Evolutionary conservation across 2,888 invertebrate genomes (phyloP).

Genomic region (Hydropsyche betteni): DNA sequence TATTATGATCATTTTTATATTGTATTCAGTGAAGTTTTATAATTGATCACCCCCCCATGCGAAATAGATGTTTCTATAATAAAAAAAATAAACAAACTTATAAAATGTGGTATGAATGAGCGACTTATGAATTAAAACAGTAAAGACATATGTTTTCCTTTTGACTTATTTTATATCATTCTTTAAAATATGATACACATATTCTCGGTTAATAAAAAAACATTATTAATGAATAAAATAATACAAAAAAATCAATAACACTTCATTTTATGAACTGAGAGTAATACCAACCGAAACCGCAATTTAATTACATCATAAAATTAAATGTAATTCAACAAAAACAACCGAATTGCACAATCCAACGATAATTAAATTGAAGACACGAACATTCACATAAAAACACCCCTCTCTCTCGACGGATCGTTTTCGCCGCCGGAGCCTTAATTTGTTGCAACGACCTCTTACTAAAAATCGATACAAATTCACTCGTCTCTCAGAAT

Average conservation of each 20-base stretch:
- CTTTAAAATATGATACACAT: slow-evolving; percentile 12
- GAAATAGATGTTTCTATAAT: slow-evolving; percentile 6
- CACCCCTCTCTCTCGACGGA: neutral
- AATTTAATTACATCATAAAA: too few relatives aligned
- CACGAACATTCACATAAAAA: neutral
- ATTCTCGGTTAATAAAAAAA: too few relatives aligned
- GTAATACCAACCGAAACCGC: too few relatives aligned
- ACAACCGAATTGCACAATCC: neutral
- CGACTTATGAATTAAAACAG: slow-evolving; percentile 28
- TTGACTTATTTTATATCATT: slow-evolving; percentile 10
- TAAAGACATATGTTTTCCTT: slow-evolving; percentile 11
- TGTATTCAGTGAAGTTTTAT: neutral
- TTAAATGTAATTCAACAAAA: neutral
- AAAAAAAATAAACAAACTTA: slow-evolving; percentile 15
- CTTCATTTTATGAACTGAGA: too few relatives aligned
- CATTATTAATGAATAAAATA: too few relatives aligned
- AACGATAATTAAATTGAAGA: neutral
- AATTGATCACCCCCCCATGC: neutral
- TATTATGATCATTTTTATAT: too few relatives aligned
- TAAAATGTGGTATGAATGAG: slow-evolving; percentile 17
- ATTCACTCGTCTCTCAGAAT: too few relatives aligned
- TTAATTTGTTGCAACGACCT: too few relatives aligned
- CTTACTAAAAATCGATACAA: too few relatives aligned
- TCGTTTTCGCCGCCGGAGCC: neutral
- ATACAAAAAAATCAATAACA: too few relatives aligned